phyloP scores from a whole-genome alignment of 37 sponge, comb jelly and placozoan genomes.

The Geodia barretti region DNA sequence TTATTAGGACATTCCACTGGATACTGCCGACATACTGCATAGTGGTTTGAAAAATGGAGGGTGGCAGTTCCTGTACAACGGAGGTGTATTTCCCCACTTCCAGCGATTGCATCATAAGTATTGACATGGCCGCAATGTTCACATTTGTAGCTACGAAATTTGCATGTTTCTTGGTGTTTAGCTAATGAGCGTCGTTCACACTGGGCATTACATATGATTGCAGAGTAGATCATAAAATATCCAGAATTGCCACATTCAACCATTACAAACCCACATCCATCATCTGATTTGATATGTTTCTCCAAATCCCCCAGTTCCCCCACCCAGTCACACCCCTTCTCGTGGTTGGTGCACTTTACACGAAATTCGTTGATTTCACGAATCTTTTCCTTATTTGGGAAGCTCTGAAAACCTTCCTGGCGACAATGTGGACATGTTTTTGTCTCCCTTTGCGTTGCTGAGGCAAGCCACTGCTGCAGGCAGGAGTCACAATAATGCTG shows the following conservation, averaged over 20 bases:
- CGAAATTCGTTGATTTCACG: neutral
- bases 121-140: conserved; percentile 8
- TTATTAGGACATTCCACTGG: conserved; percentile 19
- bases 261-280: neutral
- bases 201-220: neutral
- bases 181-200: neutral
- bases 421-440: conserved; percentile 22
- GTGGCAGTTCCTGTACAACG: neutral
- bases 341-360: neutral
- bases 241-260: conserved; percentile 7
- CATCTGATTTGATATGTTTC: neutral
- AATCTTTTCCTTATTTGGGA: neutral
- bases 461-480: neutral
- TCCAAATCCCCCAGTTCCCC: neutral
- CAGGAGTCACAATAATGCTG: conserved; percentile 16
- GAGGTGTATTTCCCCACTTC: neutral
- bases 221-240: neutral
- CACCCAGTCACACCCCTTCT: conserved; percentile 6
- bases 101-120: neutral
- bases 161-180: neutral
- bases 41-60: neutral
- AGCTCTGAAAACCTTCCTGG: neutral
- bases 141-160: conserved; percentile 2
- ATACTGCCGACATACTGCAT: neutral
- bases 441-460: neutral